A percentile compares a stretch with the other conserved stretches of the same genome.
These are phyloP conservation scores for Echinops telfairi DNA, from an alignment of 2,113 vertebrate species.

Conservation along the genomic window DNA sequence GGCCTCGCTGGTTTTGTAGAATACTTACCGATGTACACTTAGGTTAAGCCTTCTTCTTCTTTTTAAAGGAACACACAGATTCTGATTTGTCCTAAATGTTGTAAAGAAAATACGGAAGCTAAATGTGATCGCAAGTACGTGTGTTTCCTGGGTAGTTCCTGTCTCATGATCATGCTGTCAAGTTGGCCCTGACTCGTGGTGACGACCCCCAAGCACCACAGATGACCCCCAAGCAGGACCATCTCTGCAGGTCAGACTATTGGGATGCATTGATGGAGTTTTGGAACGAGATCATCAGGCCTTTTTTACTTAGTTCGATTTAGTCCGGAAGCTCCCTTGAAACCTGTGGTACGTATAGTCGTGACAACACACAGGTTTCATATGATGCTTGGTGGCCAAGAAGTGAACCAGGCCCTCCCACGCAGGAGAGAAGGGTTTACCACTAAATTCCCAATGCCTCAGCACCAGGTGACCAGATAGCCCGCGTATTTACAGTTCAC, in stretches of 20 bases:
- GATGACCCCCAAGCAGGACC: not conserved
- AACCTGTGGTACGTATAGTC: not conserved
- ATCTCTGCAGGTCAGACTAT: not conserved
- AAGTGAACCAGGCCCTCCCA: not conserved
- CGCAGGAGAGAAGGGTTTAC: not conserved
- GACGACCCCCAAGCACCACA: not conserved
- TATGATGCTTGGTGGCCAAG: not conserved
- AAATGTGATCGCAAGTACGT: not conserved
- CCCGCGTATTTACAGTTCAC: not conserved
- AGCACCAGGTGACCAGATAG: not conserved
- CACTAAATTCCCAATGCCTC: not conserved
- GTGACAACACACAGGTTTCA: not conserved
- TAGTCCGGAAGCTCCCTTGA: not conserved
- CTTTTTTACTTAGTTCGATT: not conserved
- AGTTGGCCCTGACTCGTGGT: not conserved
- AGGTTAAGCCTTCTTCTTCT: not conserved
- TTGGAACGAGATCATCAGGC: not conserved
- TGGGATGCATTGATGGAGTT: not conserved
- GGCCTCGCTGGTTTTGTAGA: conserved; percentile 59
- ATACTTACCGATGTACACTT: not conserved
- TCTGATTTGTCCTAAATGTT: conserved; percentile 44
- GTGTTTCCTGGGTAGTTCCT: conserved; percentile 1
- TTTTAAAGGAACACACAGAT: not conserved
- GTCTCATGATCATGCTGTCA: not conserved
- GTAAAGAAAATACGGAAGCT: conserved; percentile 36